phyloP scores from a whole-genome alignment of 53 echinoderm and acorn worm genomes.

The Pentamera pediparva region DNA sequence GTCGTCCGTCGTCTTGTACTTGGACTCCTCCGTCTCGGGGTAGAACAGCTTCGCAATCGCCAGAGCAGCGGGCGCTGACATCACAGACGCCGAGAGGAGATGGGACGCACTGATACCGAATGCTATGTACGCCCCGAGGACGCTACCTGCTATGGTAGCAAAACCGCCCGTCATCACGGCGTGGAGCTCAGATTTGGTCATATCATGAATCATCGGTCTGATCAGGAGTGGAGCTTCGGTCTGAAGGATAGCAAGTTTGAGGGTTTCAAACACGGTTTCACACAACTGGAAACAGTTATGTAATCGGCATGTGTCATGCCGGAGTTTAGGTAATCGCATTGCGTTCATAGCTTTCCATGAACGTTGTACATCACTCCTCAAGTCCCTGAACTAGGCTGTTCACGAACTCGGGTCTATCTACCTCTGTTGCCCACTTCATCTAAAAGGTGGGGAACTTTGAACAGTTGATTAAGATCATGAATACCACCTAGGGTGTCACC shows the following conservation, averaged over 20 bases:
- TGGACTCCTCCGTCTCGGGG: constrained; percentile 70
- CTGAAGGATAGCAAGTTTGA: constrained; percentile 26
- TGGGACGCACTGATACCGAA: constrained; percentile 97
- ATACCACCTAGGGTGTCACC: too few species aligned
- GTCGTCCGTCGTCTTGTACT: constrained; percentile 51
- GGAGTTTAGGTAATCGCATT: too few species aligned
- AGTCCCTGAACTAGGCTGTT: too few species aligned
- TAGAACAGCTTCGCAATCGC: constrained; percentile 91
- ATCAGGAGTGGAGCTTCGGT: constrained; percentile 89
- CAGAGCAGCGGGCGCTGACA: constrained; percentile 93
- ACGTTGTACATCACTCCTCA: too few species aligned
- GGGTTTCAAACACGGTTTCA: too few species aligned
- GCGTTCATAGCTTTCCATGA: too few species aligned
- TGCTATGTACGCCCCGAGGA: constrained; percentile 89
- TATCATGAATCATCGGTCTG: constrained; percentile 67
- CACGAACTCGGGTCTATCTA: too few species aligned
- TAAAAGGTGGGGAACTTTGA: too few species aligned
- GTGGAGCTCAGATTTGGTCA: constrained; percentile 91
- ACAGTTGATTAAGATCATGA: too few species aligned
- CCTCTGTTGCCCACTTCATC: too few species aligned
- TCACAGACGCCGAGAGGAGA: constrained; percentile 81
- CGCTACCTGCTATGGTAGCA: constrained; percentile 88
- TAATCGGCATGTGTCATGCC: too few species aligned
- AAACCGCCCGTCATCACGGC: constrained; percentile 99
- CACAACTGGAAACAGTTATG: too few species aligned